These are phyloP conservation scores for Paratilapia polleni DNA, from an alignment of 2,113 vertebrate genomes.

Conservation along the genomic window DNA sequence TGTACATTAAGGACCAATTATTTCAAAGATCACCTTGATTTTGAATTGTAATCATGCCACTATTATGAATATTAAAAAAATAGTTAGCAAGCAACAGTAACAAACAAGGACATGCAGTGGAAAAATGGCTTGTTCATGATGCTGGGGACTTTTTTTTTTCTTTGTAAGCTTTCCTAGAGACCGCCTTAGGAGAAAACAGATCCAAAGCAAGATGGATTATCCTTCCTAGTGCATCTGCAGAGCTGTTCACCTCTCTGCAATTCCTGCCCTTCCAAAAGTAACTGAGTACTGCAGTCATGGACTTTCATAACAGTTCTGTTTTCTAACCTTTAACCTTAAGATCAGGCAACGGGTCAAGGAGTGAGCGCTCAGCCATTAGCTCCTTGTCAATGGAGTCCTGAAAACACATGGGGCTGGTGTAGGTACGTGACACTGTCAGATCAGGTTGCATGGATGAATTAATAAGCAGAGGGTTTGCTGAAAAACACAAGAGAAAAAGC, in stretches of 20 bases:
- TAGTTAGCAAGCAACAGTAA: slow-evolving; percentile 4
- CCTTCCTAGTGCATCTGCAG: not conserved
- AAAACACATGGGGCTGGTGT: slow-evolving; percentile 96
- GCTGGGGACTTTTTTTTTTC: slow-evolving; percentile 8
- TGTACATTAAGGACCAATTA: not conserved
- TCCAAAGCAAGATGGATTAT: slow-evolving; percentile 33
- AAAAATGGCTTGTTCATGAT: not conserved
- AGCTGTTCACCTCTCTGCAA: not conserved
- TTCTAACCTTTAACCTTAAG: slow-evolving; percentile 94
- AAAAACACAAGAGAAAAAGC: slow-evolving; percentile 29
- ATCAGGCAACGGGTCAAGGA: slow-evolving; percentile 91
- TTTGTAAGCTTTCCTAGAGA: slow-evolving; percentile 21
- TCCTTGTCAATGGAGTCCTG: slow-evolving; percentile 96
- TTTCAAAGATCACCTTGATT: not conserved
- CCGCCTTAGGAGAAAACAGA: not conserved
- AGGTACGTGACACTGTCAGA: slow-evolving; percentile 90
- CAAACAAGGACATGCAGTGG: not conserved
- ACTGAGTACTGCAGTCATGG: not conserved
- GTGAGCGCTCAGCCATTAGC: slow-evolving; percentile 78
- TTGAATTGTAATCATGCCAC: not conserved
- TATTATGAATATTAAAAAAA: not conserved
- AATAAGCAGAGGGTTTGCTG: slow-evolving; percentile 94
- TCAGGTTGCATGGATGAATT: slow-evolving; percentile 94
- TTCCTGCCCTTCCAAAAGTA: not conserved
- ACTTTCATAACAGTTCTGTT: slow-evolving; percentile 50